These are phyloP conservation scores for Pseudolaguvia tuberculata DNA, from an alignment of 2,113 vertebrate species.

Conservation along the genomic window DNA sequence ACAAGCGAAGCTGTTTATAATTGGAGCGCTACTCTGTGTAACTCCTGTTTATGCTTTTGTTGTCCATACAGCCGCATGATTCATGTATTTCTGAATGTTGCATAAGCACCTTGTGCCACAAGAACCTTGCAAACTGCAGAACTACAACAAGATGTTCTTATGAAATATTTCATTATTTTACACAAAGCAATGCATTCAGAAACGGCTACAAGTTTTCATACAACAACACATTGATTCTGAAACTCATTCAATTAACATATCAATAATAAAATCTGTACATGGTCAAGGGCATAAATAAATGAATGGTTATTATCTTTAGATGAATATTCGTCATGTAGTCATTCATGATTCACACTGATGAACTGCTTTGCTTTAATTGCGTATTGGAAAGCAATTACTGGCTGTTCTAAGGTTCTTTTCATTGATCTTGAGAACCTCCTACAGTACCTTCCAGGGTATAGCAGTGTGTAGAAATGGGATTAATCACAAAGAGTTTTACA, in stretches of 20 bases:
- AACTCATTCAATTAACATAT: neutral
- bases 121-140: conserved; percentile 19
- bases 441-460: neutral
- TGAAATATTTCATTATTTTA: conserved; percentile 1
- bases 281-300: neutral
- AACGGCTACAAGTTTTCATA: neutral
- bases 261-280: neutral
- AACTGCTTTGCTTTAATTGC: conserved; percentile 43
- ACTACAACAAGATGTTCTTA: conserved; percentile 10
- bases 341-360: conserved; percentile 41
- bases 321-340: conserved; percentile 30
- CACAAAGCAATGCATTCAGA: neutral
- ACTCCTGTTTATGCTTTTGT: conserved; percentile 6
- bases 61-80: conserved; percentile 16
- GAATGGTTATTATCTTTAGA: conserved; percentile 26
- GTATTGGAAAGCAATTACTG: conserved; percentile 40
- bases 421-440: conserved; percentile 7
- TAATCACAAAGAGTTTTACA: neutral
- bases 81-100: conserved; percentile 33
- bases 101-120: conserved; percentile 35
- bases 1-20: conserved; percentile 6
- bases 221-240: neutral
- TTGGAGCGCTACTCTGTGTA: neutral
- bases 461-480: neutral
- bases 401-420: conserved; percentile 29